Evolutionary conservation across 2,797 vertebrate species (phyloP).

Genomic region (Anguilla marmorata): DNA sequence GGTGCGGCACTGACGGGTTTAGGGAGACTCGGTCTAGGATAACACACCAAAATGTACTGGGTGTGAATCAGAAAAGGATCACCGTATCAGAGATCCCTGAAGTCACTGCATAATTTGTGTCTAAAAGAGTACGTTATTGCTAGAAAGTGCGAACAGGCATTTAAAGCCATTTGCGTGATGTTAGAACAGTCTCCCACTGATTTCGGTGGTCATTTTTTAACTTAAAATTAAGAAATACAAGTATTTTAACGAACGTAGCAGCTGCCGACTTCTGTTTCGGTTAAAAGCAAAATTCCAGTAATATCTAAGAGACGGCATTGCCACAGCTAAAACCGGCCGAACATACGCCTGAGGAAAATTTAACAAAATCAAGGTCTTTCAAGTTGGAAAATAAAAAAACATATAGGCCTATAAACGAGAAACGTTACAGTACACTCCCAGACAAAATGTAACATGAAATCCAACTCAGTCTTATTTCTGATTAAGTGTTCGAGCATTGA

Average conservation of each 20-base stretch:
- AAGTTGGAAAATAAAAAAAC: background rate
- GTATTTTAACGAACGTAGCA: background rate
- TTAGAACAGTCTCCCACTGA: background rate
- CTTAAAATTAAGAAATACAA: background rate
- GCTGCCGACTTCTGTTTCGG: background rate
- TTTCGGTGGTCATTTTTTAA: background rate
- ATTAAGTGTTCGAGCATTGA: background rate
- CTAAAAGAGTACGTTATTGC: constrained; percentile 61
- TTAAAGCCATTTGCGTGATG: constrained; percentile 27
- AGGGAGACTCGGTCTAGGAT: constrained; percentile 19
- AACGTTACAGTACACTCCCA: background rate
- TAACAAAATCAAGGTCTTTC: background rate
- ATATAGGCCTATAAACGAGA: background rate
- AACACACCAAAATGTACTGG: constrained; percentile 39
- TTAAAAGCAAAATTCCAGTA: background rate
- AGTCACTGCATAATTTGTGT: constrained; percentile 35
- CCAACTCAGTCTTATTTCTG: background rate
- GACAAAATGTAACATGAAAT: background rate
- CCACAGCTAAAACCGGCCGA: background rate
- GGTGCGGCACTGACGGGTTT: constrained; percentile 54
- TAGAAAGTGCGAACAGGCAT: constrained; percentile 50
- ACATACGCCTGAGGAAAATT: background rate
- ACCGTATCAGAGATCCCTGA: background rate
- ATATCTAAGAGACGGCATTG: background rate
- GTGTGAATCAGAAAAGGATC: constrained; percentile 8